Conservation (phyloP, 2,888 invertebrate genomes). For the Cabera pusaria region DNA sequence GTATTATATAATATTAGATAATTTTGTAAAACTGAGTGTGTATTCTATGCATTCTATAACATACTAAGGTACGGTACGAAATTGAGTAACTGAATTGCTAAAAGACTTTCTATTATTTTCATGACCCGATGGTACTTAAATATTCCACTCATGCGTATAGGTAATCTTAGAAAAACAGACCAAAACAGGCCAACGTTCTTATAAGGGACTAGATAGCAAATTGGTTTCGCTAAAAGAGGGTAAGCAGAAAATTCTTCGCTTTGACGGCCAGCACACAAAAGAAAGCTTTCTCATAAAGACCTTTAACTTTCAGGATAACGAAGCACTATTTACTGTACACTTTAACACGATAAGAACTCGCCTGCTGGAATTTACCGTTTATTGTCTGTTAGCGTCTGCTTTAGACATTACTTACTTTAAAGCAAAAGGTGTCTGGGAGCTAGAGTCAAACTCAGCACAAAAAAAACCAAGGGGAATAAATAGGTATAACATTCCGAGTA, state of each 20-base stretch:
- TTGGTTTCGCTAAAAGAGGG: slow-evolving; percentile 10
- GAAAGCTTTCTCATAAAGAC: slow-evolving; percentile 19
- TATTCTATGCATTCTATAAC: too few relatives aligned
- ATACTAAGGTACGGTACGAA: too few relatives aligned
- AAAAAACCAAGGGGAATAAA: too few relatives aligned
- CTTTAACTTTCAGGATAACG: slow-evolving; percentile 27
- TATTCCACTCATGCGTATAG: too few relatives aligned
- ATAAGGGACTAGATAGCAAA: slow-evolving; percentile 10
- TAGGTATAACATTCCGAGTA: too few relatives aligned
- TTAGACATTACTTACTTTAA: slow-evolving; percentile 28
- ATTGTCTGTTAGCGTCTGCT: slow-evolving; percentile 30
- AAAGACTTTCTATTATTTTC: too few relatives aligned
- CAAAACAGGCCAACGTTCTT: slow-evolving; percentile 1
- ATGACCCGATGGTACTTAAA: too few relatives aligned
- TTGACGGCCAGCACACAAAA: slow-evolving; percentile 7
- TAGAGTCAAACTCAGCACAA: too few relatives aligned
- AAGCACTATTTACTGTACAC: slow-evolving; percentile 20
- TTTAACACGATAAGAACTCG: slow-evolving; percentile 24
- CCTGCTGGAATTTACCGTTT: slow-evolving; percentile 27
- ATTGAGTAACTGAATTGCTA: too few relatives aligned
- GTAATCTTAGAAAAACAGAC: too few relatives aligned
- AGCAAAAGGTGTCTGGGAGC: slow-evolving; percentile 26
- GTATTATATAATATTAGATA: too few relatives aligned
- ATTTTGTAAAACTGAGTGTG: too few relatives aligned
- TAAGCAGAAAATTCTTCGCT: slow-evolving; percentile 13